Evolutionary conservation across 2,113 vertebrate species (phyloP).

Genomic region (Colistium nudipinnis): DNA sequence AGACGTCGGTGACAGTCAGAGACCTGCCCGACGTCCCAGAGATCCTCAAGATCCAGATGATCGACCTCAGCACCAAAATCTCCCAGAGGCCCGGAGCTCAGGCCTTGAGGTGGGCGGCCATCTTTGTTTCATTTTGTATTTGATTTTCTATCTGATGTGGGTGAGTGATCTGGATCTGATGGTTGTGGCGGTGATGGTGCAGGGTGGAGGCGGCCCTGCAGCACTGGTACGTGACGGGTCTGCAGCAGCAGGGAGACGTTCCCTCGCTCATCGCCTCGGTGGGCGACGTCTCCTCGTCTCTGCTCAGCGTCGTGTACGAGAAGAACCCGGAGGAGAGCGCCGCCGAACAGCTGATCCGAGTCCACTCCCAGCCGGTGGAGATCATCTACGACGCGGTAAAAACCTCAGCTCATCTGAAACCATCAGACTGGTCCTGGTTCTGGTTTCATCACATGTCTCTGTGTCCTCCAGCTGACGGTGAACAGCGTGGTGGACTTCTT

Average conservation of each 20-base stretch:
- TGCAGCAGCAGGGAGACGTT: slow-evolving; percentile 84
- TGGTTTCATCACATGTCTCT: not conserved
- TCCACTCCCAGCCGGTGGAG: slow-evolving; percentile 94
- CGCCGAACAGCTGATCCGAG: slow-evolving; percentile 87
- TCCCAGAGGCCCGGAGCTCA: slow-evolving; percentile 95
- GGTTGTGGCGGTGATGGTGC: not conserved
- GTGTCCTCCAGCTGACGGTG: slow-evolving; percentile 85
- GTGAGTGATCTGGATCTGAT: not conserved
- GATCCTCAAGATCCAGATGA: slow-evolving; percentile 92
- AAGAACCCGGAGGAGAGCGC: slow-evolving; percentile 86
- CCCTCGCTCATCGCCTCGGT: slow-evolving; percentile 93
- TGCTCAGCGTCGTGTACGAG: slow-evolving; percentile 89
- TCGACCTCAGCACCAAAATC: slow-evolving; percentile 89
- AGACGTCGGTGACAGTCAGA: slow-evolving; percentile 90
- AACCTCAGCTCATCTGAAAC: not conserved
- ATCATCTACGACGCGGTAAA: slow-evolving; percentile 94
- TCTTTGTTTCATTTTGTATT: not conserved
- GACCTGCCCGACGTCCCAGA: slow-evolving; percentile 88
- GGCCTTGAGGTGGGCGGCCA: slow-evolving; percentile 85
- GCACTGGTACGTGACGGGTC: slow-evolving; percentile 93
- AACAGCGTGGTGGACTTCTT: slow-evolving; percentile 94
- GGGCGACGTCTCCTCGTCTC: slow-evolving; percentile 85
- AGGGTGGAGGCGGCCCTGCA: slow-evolving; percentile 91
- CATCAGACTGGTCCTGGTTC: not conserved
- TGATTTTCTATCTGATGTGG: too few relatives aligned